These are phyloP conservation scores for Psilopsiagon aymara DNA, from an alignment of 2,113 vertebrate genomes.

Conservation along the genomic window DNA sequence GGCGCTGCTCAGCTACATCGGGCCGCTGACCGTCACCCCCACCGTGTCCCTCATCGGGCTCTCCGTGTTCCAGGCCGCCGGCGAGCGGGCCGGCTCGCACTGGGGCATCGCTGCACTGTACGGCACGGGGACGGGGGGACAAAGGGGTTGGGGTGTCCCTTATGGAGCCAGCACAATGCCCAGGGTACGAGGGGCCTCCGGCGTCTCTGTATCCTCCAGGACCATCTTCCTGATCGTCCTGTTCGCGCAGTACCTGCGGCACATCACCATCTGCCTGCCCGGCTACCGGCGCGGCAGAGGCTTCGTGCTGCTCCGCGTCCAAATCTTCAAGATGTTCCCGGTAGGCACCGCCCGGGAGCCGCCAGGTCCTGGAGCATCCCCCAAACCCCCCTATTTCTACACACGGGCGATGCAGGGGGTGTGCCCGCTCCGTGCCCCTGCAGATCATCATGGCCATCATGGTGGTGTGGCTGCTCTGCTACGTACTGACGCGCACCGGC, in stretches of 20 bases:
- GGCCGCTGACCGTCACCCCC: slow-evolving; percentile 94
- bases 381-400: fast-evolving
- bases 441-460: slow-evolving; percentile 95
- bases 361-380: fast-evolving
- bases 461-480: slow-evolving; percentile 93
- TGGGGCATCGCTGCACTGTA: slow-evolving; percentile 94
- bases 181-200: fast-evolving
- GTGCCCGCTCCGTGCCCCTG: background rate
- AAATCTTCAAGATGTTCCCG: slow-evolving; percentile 98
- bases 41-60: slow-evolving; percentile 95
- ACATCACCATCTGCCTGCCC: slow-evolving; percentile 81
- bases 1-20: slow-evolving; percentile 90
- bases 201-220: slow-evolving; percentile 59
- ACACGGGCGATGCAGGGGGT: fast-evolving
- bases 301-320: slow-evolving; percentile 79
- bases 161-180: background rate
- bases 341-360: slow-evolving; percentile 63
- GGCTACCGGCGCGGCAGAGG: slow-evolving; percentile 82
- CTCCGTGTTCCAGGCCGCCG: slow-evolving; percentile 91
- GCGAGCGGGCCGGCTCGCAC: slow-evolving; percentile 91
- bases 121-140: background rate
- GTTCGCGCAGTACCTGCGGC: slow-evolving; percentile 92
- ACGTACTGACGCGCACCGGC: slow-evolving; percentile 85
- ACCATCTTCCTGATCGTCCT: slow-evolving; percentile 91
- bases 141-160: fast-evolving